Percentiles rank a stretch among this genome's conserved stretches.
phyloP scores from a whole-genome alignment of 2,888 invertebrate genomes.

The Pseudococcus longispinus region DNA sequence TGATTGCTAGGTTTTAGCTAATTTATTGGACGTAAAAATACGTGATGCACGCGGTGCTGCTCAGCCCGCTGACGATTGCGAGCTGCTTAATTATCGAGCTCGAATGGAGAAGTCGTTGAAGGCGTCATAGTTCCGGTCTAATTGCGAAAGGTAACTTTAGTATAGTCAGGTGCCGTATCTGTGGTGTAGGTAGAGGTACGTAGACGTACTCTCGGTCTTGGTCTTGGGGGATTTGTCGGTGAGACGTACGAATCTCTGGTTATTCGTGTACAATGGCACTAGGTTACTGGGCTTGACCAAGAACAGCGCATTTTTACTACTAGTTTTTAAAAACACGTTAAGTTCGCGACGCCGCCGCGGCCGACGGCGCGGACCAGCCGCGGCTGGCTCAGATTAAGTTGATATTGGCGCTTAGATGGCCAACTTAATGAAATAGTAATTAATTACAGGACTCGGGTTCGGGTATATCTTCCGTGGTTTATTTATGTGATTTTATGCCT shows the following conservation, averaged over 20 bases:
- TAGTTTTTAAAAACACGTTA: constrained; percentile 41
- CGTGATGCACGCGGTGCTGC: background rate
- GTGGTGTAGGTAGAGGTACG: background rate
- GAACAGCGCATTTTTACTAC: constrained; percentile 38
- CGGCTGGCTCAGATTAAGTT: background rate
- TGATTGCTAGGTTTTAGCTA: background rate
- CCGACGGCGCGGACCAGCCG: background rate
- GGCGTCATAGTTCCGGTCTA: constrained; percentile 44
- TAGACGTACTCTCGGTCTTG: no score
- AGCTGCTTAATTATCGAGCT: constrained; percentile 34
- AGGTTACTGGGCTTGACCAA: constrained; percentile 35
- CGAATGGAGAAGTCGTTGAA: constrained; percentile 23
- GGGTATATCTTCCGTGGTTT: background rate
- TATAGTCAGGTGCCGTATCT: constrained; percentile 1
- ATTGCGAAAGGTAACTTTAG: constrained; percentile 34
- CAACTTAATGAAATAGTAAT: constrained; percentile 28
- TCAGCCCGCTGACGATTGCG: background rate
- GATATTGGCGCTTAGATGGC: constrained; percentile 13
- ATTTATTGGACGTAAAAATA: constrained; percentile 5
- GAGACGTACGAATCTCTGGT: background rate
- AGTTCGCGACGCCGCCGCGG: background rate
- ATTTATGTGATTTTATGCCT: background rate
- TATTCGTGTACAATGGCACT: constrained; percentile 38
- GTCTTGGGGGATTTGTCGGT: background rate
- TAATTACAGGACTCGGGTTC: background rate